Conservation (phyloP, 2,797 vertebrate species). For the Rousettus madagascariensis region DNA sequence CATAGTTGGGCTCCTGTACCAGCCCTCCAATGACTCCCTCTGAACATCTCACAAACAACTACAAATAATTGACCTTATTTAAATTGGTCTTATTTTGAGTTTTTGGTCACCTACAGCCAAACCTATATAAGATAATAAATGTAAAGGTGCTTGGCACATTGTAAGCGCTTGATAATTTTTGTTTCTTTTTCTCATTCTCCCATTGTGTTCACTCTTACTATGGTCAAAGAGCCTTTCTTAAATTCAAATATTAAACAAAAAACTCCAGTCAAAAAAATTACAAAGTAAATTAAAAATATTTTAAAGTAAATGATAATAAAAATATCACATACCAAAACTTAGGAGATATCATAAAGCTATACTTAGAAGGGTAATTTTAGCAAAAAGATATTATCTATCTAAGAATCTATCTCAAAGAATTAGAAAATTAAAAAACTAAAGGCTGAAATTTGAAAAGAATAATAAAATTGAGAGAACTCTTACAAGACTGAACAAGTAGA, state of each 20-base stretch:
- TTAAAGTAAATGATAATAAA: neutral
- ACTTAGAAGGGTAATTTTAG: neutral
- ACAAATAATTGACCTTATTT: neutral
- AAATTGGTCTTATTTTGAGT: conserved; percentile 5
- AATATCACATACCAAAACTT: neutral
- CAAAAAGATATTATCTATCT: neutral
- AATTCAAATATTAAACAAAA: conserved; percentile 25
- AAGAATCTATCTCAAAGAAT: neutral
- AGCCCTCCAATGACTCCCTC: neutral
- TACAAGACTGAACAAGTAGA: neutral
- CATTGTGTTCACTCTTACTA: neutral
- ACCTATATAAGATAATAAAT: neutral
- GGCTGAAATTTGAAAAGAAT: neutral
- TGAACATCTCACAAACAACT: neutral
- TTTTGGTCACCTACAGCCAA: neutral
- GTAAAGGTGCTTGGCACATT: neutral
- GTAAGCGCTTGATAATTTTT: neutral
- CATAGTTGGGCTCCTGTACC: neutral
- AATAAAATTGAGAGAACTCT: neutral
- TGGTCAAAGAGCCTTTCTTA: neutral
- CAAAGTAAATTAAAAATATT: neutral
- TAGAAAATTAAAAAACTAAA: neutral
- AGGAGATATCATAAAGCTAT: neutral
- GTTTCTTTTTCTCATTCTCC: neutral
- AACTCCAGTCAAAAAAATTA: neutral